Evolutionary conservation across 2,797 vertebrate species (phyloP).

Genomic region (Morus bassanus): DNA sequence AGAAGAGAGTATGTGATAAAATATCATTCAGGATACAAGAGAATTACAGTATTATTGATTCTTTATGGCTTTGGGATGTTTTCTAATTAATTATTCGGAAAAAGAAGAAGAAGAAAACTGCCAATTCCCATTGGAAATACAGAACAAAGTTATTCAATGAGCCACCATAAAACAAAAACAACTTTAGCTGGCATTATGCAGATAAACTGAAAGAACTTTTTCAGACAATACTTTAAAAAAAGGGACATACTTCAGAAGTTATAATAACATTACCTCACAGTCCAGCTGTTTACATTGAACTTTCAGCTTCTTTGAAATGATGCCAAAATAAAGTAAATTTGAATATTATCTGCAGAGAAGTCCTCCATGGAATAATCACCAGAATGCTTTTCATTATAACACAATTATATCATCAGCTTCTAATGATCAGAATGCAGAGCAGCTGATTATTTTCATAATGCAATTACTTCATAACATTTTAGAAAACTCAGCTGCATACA

Average conservation of each 20-base stretch:
- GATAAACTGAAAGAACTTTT: slow-evolving; percentile 19
- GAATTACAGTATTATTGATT: background rate
- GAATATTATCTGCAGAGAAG: slow-evolving; percentile 57
- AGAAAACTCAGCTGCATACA: slow-evolving; percentile 41
- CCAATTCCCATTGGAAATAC: background rate
- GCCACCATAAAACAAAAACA: background rate
- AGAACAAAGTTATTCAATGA: slow-evolving; percentile 28
- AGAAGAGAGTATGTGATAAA: background rate
- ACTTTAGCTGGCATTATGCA: background rate
- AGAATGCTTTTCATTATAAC: slow-evolving; percentile 64
- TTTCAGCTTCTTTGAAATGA: slow-evolving; percentile 43
- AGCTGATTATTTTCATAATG: slow-evolving; percentile 71
- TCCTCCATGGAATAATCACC: slow-evolving; percentile 64
- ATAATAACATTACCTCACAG: slow-evolving; percentile 18
- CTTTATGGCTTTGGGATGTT: background rate
- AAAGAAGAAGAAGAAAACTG: background rate
- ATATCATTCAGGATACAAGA: background rate
- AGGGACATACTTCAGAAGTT: slow-evolving; percentile 3
- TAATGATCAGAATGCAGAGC: slow-evolving; percentile 69
- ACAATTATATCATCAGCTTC: slow-evolving; percentile 71
- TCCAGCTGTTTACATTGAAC: slow-evolving; percentile 59
- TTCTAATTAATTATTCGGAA: background rate
- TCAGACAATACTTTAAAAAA: background rate
- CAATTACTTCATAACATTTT: slow-evolving; percentile 59
- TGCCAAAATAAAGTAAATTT: slow-evolving; percentile 61